Evolutionary conservation across 2,888 invertebrate species (phyloP).

Genomic region (Agrochola lychnidis): DNA sequence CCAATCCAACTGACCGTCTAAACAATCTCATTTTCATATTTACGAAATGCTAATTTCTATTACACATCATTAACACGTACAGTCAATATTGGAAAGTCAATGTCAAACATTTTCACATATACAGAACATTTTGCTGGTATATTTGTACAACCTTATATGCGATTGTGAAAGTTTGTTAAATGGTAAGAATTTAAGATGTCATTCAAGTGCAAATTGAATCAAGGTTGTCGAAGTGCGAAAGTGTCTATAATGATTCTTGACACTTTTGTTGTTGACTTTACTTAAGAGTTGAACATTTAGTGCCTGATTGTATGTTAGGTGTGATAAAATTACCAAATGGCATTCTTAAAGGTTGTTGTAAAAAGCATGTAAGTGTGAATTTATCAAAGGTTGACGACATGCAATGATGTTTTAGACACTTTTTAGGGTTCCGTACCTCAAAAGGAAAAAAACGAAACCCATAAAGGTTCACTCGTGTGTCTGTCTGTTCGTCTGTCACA

Average conservation of each 20-base stretch:
- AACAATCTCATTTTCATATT: slow-evolving; percentile 13
- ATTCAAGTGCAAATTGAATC: slow-evolving; percentile 45
- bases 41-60: slow-evolving; percentile 40
- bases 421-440: too few species aligned
- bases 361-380: not conserved
- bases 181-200: slow-evolving; percentile 37
- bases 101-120: slow-evolving; percentile 56
- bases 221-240: slow-evolving; percentile 46
- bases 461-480: too few species aligned
- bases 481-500: too few species aligned
- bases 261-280: slow-evolving; percentile 36
- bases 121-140: slow-evolving; percentile 14
- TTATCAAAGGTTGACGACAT: not conserved
- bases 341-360: not conserved
- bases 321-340: slow-evolving; percentile 13
- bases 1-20: not conserved
- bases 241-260: slow-evolving; percentile 27
- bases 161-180: slow-evolving; percentile 62
- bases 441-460: too few species aligned
- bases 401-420: not conserved
- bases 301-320: slow-evolving; percentile 3
- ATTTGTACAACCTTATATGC: slow-evolving; percentile 53
- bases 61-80: slow-evolving; percentile 31
- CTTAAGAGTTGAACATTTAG: slow-evolving; percentile 15
- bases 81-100: slow-evolving; percentile 62